Evolutionary conservation across 1,140 invertebrate genomes (phyloP), one percentile per base, ranked within the genome.

Genomic region (Macrosteles quadrilineatus): DNA sequence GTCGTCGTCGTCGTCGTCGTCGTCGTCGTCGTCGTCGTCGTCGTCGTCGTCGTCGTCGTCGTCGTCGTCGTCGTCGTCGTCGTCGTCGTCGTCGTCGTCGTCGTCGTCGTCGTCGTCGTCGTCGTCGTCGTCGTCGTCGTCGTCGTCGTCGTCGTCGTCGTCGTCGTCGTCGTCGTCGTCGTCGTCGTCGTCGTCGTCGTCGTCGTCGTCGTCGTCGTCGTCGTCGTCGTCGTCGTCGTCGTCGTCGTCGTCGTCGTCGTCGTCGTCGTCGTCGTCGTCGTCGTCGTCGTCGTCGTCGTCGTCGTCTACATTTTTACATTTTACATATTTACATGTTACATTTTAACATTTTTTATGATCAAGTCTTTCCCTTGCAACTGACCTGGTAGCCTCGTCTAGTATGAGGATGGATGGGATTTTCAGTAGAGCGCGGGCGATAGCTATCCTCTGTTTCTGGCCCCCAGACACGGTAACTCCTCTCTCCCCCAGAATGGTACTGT

Each of bases 91-190:
- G 9, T 55, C 50, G 11, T 27, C 50, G 29, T 27, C 29, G 25
- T 55, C 50, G 14, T 55, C 25, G 25, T 27, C 50, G 29, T 55
- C 50, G 29, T 55, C 50, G 23, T 55, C 50, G 9, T 11, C 23
- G 23, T 55, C 50, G 14, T 27, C 50, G 29, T 27, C 29, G 50
- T 23, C 50, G 25, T 55, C 50, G 29, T 55, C 50, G 29, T 25
- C 23, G 50, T 55, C 50, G 29, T 55, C 50, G 9, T 55, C 50
- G 25, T 55, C 50, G 29, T 55, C 50, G 1, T 55, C 50, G n/a
- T 59, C 12, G 29, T 59, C 12, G 29, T 25, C 23, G 1, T 59
- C 12, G 29, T 59, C 12, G 29, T 25, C 23, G 1, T 59, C 55
- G 29, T 59, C 55, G 29, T 19, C 14, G 29, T 43, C n/a, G 9